Conservation (phyloP, 2,888 invertebrate species). For the Ectemnius cavifrons region DNA sequence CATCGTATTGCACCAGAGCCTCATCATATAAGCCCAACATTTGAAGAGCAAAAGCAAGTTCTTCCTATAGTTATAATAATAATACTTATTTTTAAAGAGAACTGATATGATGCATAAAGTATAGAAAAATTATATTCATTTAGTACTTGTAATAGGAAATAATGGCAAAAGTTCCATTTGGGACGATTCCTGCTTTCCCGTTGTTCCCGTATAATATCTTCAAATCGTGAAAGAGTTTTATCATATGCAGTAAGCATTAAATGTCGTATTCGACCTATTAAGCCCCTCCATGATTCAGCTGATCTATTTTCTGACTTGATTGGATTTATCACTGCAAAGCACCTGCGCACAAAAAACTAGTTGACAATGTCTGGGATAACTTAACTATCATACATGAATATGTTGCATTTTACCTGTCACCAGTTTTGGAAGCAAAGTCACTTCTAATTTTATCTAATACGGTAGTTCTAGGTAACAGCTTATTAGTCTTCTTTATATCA, state of each 20-base stretch:
- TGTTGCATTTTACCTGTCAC: conserved; percentile 79
- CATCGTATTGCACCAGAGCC: conserved; percentile 97
- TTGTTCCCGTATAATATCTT: conserved; percentile 93
- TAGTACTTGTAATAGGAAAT: conserved; percentile 92
- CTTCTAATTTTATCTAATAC: conserved; percentile 96
- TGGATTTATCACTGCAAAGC: conserved; percentile 94
- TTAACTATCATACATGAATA: conserved; percentile 20
- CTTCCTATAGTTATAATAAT: conserved; percentile 83
- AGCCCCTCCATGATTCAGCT: conserved; percentile 93
- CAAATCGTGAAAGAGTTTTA: conserved; percentile 90
- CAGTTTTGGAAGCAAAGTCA: conserved; percentile 95
- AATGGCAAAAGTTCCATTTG: conserved; percentile 96
- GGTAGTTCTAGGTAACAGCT: conserved; percentile 93
- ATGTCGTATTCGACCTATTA: conserved; percentile 90
- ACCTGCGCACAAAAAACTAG: conserved; percentile 79
- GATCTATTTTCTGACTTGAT: conserved; percentile 92
- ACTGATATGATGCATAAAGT: conserved; percentile 9
- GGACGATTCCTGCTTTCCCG: conserved; percentile 93
- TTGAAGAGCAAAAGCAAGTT: conserved; percentile 95
- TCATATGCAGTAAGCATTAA: conserved; percentile 92
- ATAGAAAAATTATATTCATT: neutral
- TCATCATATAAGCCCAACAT: conserved; percentile 96
- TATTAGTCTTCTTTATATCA: conserved; percentile 94
- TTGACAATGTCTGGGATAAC: neutral
- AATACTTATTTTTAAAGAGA: conserved; percentile 16